Base-by-base conservation (phyloP, 1,140 invertebrate genomes). In the Drosophila pruinosa region DNA sequence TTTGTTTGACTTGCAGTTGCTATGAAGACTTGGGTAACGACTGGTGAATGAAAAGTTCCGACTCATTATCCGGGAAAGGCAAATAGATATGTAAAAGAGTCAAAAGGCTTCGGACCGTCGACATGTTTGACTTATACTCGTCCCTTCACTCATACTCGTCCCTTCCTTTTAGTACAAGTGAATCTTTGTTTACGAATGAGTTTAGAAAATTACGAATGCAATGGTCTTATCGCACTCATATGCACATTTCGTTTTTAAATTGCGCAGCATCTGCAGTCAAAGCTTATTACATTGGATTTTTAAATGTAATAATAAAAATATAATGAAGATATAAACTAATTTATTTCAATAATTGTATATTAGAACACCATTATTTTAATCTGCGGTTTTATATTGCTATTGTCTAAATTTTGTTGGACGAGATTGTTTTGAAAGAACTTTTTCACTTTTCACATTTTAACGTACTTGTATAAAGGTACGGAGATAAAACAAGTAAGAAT, bases 1-100 rank as follows among this genome's bases (percentile, higher is more conserved):
- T 78, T 78, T 86, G 81, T 88, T 86, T 86, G 82, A 86, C 82
- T 86, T 86, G 56, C 63, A 54, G 61, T 88, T 88, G 77, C 64
- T 41, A 71, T 8, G 38, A 12, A 2, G 5, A 8, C 19, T 15
- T n/a, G n/a, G 6, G 36, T n/a, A 31, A 48, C 38, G 36, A 43
- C 17, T 22, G 31, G 50, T 57, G 43, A 26, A 8, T 22, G 21
- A 12, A 10, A 12, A 10, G 24, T 47, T 10, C 45, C 19, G 7
- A 19, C 69, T 76, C 74, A 73, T 67, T 77, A 81, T 74, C 39
- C 59, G 41, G 59, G 69, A 57, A 62, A 79, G 56, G 65, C 67
- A 57, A 39, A 56, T 47, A 47, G 24, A 4, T 24, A 22, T 65
- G 39, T 70, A 52, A 59, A 31, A 31, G 26, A 31, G 57, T 43